Evolutionary conservation across 2,888 invertebrate genomes (phyloP), one percentile per base, ranked within the genome.

Genomic region (Aphidius colemani): DNA sequence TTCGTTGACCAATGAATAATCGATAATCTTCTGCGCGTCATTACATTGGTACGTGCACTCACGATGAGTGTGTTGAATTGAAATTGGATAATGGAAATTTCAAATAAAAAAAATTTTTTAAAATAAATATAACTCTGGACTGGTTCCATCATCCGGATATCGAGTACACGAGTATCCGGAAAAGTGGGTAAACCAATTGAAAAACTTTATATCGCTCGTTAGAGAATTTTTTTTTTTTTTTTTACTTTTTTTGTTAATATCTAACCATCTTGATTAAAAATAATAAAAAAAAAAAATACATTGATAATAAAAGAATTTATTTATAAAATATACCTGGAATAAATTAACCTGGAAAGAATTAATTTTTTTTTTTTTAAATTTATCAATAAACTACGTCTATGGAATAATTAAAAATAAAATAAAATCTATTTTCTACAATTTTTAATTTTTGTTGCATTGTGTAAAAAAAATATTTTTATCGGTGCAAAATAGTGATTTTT

Each of bases 1-100:
- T 49, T 51, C 6, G 11, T 60, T 44, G 43, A 49, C 59, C 48
- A 44, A 43, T 51, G 44, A n/a, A 11, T 43, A 63, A 70, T 68
- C 68, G 67, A 68, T 68, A 60, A 66, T 68, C 67, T 61, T 45
- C 55, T 46, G 46, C 61, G 59, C 61, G 64, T 65, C 66, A 70
- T 70, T 62, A 61, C 66, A 48, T 61, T 50, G 18, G 39, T 66
- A 61, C 56, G 59, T 11, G 13, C 59, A 59, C 43, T 44, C 10
- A n/a, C n/a, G 9, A 55, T 56, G 58, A 64, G 11, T 30, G 43
- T 59, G 53, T 50, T 10, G 53, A 56, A 62, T 48, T 53, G 51
- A 65, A 41, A 44, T 46, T 10, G 49, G 48, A 43, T 46, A 46
- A 9, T 53, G 53, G 45, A 43, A 45, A 41, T 7, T 30, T 30